Evolutionary conservation across 2,797 vertebrate species (phyloP).

Genomic region (Diglossa cyanea): DNA sequence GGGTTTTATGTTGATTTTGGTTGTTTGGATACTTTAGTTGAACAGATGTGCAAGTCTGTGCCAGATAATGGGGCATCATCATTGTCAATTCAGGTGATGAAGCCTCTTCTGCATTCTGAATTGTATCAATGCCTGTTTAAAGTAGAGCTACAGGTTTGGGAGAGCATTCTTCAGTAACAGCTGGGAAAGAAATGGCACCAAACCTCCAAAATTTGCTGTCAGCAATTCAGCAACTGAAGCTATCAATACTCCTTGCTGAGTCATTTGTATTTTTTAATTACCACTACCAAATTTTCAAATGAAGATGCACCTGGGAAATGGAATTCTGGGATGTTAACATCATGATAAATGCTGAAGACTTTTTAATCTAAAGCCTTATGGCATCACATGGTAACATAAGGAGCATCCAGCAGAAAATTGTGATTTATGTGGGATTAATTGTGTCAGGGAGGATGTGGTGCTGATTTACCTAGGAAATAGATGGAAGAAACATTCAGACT

Average conservation of each 20-base stretch:
- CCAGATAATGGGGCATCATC: background rate
- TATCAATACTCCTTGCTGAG: background rate
- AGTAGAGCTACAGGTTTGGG: background rate
- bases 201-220: background rate
- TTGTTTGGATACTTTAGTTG: background rate
- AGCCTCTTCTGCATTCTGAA: background rate
- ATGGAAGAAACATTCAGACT: background rate
- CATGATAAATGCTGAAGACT: background rate
- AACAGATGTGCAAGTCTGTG: background rate
- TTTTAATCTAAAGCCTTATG: background rate
- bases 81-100: background rate
- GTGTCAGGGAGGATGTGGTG: background rate
- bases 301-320: background rate
- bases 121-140: background rate
- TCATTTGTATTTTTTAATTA: background rate
- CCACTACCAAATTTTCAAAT: background rate
- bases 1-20: background rate
- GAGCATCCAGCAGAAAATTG: background rate
- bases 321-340: background rate
- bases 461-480: background rate
- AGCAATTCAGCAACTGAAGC: background rate
- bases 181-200: background rate
- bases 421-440: background rate
- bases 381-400: background rate
- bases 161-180: background rate